Base-by-base conservation (phyloP, 1,140 invertebrate genomes). In the Ceratoteleas bidentatus region DNA sequence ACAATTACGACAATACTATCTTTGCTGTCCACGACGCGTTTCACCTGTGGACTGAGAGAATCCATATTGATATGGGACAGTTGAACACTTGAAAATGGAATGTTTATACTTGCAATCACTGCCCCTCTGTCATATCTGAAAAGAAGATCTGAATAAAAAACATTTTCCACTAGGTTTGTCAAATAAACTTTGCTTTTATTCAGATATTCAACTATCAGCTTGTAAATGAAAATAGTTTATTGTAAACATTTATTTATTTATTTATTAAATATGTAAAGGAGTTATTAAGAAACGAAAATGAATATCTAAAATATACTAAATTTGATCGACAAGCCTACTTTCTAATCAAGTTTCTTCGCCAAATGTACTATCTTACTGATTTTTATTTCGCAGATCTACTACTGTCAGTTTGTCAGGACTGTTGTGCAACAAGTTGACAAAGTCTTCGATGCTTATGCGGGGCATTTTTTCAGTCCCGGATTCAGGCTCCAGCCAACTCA, bases 391-490 rank as follows among this genome's bases (percentile, higher is more conserved):
- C 36, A 97, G 91, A 90, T 97, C 96, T 50, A 98, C 94, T 7
- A 96, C 93, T 4, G 96, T 89, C 40, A 97, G 90, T 86, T 95
- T 95, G 83, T 92, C 92, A 81, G 91, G 93, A 80, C 90, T 92
- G 90, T 93, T 93, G 87, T 95, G 92, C 7, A 95, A 90, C 49
- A 98, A 87, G 45, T 95, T 92, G 53, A 97, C 92, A 83, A 98
- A 94, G 91, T 99, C 97, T 58, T 95, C 94, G 10, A 95, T 94
- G 83, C 96, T 97, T 65, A 99, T 97, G 50, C 97, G 93, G 0
- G 97, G 95, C 87, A 91, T 90, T 72, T 84, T 90, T 83, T 91
- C 90, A 9, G 90, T 92, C 15, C 87, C 90, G 9, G 77, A 58
- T 81, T 92, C 90, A 3, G 85, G 88, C 52, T 91, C 90, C 6